Evolutionary conservation across 2,113 vertebrate genomes (phyloP), one percentile per base, ranked within the genome.

Genomic region (Apteryx mantelli): DNA sequence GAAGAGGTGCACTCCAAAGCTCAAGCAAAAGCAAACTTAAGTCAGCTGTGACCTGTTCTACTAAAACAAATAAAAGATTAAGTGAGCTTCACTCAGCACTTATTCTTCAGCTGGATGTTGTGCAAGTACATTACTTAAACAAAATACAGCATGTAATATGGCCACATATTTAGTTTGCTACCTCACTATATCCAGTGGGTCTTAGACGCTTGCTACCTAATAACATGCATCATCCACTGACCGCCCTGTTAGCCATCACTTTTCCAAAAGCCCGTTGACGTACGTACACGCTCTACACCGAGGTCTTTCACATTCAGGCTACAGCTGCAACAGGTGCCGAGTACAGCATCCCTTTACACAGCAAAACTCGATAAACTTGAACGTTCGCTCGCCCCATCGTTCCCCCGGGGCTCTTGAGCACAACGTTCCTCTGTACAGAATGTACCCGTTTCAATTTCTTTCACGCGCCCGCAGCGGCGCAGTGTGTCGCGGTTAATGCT

Each of bases 181-280:
- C 26, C 55, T 58, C 32, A 3, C 36, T 21, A 0, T 3, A 11
- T 2, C 28, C 75, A 17, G 1, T 0, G 8, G 21, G 30, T 55
- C 53, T 60, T 28, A 53, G 53, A 4, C 17, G 8, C 14, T 50
- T 64, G 26, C 55, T 24, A 12, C 52, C 56, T 18, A 17, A 50
- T 22, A 5, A 7, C 26, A 3, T 1, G 1, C 52, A 9, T 17
- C 22, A 13, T 7, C 55, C 48, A 7, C 61, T 26, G 24, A 10
- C 32, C 30, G 2, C 55, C 63, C 8, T 7, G 44, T 38, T 28
- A 36, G 19, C 18, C 44, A 4, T 28, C 21, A 53, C 68, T 46
- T n/a, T 15, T 15, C 64, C 50, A 46, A 64, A 56, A 17, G 9
- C 25, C 30, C 42, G 40, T 4, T 34, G 74, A 64, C 55, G 4